Evolutionary conservation across 1,140 invertebrate species (phyloP), one percentile per base, ranked within the genome.

Genomic region (Pogonomyrmex barbatus): DNA sequence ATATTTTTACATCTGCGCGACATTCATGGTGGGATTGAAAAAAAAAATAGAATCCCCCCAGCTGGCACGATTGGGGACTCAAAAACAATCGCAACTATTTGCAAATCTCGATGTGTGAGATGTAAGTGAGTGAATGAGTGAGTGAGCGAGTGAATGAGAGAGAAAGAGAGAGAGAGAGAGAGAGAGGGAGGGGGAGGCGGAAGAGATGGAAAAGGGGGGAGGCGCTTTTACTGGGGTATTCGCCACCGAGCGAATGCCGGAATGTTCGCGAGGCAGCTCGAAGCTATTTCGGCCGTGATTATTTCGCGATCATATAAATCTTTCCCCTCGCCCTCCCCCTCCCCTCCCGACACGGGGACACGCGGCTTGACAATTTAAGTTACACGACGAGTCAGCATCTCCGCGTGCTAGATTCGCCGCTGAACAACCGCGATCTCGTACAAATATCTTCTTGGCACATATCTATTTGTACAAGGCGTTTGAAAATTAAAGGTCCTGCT

Each of bases 261-360:
- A 83, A 75, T 83, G 68, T n/a, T 82, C 52, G 78, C 78, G 58
- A 71, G 79, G 79, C 79, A 82, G 79, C 79, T 82, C 79, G 79
- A 42, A 75, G 79, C 68, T 83, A 83, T 83, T 83, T 83, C 68
- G 68, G 79, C 68, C 33, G 54, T 75, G 79, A 83, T 83, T 83
- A 83, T 83, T 83, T 83, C 79, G 68, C 56, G 79, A 83, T 83
- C 79, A 62, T 83, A 83, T 83, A 83, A 83, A 83, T 83, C 79
- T 73, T 73, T n/a, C 42, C 42, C 56, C 39, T 30, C 42, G 42
- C n/a, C 42, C 3, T 4, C 24, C 5, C n/a, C 42, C 12, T 5
- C 10, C 1, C 12, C 3, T 24, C 8, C 42, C 63, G 79, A 73
- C 73, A 54, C 79, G 79, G 54, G 56, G 79, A 83, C 24, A 24